phyloP scores from a whole-genome alignment of 30 jellyfish, hydroid and myxozoan genomes.

The Turritopsis rubra region DNA sequence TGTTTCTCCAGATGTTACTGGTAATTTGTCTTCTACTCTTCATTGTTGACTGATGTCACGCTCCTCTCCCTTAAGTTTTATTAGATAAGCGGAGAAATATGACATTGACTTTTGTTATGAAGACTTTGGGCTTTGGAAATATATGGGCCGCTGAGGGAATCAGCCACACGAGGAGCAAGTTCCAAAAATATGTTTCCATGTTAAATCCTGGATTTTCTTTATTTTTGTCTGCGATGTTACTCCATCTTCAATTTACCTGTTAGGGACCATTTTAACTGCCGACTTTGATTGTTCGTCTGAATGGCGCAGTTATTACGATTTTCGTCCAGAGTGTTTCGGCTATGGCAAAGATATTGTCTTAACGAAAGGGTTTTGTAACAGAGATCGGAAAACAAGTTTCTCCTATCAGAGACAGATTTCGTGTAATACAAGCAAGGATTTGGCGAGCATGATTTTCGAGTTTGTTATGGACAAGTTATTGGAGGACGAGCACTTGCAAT shows the following conservation, averaged over 20 bases:
- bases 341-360: conserved; percentile 59
- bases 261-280: conserved; percentile 53
- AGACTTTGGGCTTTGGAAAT: background rate
- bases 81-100: background rate
- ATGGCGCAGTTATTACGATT: conserved; percentile 69
- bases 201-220: background rate
- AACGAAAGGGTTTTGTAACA: conserved; percentile 20
- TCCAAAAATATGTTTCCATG: background rate
- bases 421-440: conserved; percentile 39
- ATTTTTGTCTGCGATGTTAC: background rate
- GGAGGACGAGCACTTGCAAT: conserved; percentile 23
- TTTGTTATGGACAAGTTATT: conserved; percentile 43
- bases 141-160: background rate
- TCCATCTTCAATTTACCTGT: too few species aligned
- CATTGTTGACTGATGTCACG: background rate
- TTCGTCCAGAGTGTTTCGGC: conserved; percentile 61
- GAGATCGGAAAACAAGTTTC: conserved; percentile 14
- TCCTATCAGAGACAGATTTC: conserved; percentile 51
- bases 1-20: conserved; percentile 52
- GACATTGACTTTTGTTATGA: background rate
- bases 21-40: conserved; percentile 14
- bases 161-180: too few species aligned
- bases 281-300: conserved; percentile 69
- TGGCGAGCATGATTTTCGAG: conserved; percentile 73
- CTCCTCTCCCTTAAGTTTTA: background rate